Base-by-base conservation (phyloP, 2,113 vertebrate species). In the Lasiurus cinereus region DNA sequence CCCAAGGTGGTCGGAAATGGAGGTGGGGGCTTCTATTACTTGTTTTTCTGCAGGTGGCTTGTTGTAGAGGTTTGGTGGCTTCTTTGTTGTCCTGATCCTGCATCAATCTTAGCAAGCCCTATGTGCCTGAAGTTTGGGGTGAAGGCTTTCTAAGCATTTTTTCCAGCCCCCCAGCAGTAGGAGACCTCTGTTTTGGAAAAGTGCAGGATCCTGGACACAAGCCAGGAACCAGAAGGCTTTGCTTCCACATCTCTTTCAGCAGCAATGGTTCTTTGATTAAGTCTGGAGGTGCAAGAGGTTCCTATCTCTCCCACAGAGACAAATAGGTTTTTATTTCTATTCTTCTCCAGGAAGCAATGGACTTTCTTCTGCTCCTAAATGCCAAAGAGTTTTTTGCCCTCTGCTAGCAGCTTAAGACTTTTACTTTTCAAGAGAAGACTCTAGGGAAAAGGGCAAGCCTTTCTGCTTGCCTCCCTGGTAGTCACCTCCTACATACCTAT, bases 331-430 rank as follows among this genome's bases (percentile, higher is more conserved):
- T 93, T 83, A 6, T 43, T 70, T 94, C 85, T 52, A 2, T 74
- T 92, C 46, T 50, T 89, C 43, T 82, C 33, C 14, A 22, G 93
- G 84, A 76, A 82, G 85, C 48, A 79, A 15, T 76, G 88, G 27
- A 33, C 46, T 90, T 95, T 72, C 83, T 50, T 9, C 66, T 29
- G 31, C 50, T 80, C 12, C 48, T 69, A 54, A 33, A 36, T 21
- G 21, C 50, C 43, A 48, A 14, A 8, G 39, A 69, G 8, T 21
- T 70, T 92, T 86, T n/a, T 90, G 1, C 24, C 29, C 9, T 74
- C n/a, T 31, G n/a, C 19, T 31, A n/a, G 48, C 4, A 10, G 39
- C 15, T n/a, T 46, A 82, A 48, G n/a, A 77, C 9, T 67, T 88
- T 94, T 64, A 50, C 50, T 50, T 90, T 66, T 29, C 10, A 80